Base-by-base conservation (phyloP, 30 jellyfish, hydroid and myxozoan species). In the Sanderia malayensis region DNA sequence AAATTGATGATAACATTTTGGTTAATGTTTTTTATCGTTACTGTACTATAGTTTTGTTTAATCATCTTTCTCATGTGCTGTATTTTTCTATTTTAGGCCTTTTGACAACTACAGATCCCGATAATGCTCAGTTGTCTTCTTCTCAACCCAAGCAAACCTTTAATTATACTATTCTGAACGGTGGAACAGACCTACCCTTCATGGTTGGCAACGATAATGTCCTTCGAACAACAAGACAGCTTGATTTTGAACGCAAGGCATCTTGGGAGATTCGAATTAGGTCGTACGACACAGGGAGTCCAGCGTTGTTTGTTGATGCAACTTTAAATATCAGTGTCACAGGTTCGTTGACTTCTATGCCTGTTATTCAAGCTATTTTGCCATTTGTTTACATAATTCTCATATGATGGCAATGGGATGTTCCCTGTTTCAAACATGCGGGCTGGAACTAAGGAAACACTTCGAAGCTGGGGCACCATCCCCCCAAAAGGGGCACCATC, bases 241-340 rank as follows among this genome's bases (percentile, higher is more conserved):
- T 82, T 59, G 85, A 88, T 74, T 88, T 34, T 62, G 97, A 88
- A 29, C 81, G 60, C 31, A 79, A 80, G 28, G 7, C 87, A 19
- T 69, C 87, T 0, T 88, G 85, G 79, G 79, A 29, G 29, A 20
- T 88, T 67, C 64, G 68, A 18, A 32, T 88, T 8, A 44, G 80
- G 53, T 88, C 95, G 13, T 45, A 84, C 4, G 96, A 86, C 53
- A 64, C 64, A 67, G 97, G 97, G 23, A 24, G 2, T 25, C 97
- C 97, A 1, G 46, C 83, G 3, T 26, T 75, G 61, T 81, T 45
- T 15, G 32, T 82, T 47, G 88, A 67, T 6, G 46, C 44, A 44
- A 60, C 19, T 8, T 9, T 89, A 19, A 27, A 49, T 15, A 59
- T 89, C 64, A 71, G 52, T 31, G 89, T 89, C 0, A 73, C 86